A percentile compares a stretch with the other conserved stretches of the same genome.
Conservation (phyloP, 2,888 invertebrate species). For the Limnephilus rhombicus region DNA sequence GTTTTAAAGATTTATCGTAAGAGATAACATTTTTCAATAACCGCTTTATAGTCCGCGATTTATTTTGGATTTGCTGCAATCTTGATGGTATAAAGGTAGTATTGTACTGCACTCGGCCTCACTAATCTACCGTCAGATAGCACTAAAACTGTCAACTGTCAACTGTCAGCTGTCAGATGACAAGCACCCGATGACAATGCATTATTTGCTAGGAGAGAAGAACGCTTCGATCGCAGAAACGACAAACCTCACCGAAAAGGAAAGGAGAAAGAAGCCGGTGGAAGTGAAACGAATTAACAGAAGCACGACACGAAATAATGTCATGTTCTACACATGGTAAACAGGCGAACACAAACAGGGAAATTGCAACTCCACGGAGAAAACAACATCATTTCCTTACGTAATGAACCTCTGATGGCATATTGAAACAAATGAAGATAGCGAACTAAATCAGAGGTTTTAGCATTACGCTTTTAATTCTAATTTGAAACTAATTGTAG, state of each 20-base stretch:
- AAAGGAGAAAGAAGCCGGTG: slow-evolving; percentile 34
- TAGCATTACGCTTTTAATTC: not conserved
- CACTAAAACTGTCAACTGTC: not conserved
- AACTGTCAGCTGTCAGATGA: not conserved
- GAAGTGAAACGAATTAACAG: slow-evolving; percentile 39
- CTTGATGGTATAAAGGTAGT: not conserved
- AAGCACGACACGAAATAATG: slow-evolving; percentile 37
- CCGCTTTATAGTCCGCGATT: not conserved
- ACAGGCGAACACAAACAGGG: not conserved
- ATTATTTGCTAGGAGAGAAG: slow-evolving; percentile 21
- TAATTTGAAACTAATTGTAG: not conserved
- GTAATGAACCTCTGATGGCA: slow-evolving; percentile 5
- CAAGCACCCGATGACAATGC: slow-evolving; percentile 19
- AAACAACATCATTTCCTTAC: slow-evolving; percentile 11
- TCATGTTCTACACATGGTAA: slow-evolving; percentile 23
- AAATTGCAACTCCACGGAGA: slow-evolving; percentile 5
- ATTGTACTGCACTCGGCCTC: not conserved
- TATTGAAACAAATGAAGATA: not conserved
- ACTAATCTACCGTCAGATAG: not conserved
- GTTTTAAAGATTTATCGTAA: not conserved
- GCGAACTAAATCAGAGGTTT: slow-evolving; percentile 2
- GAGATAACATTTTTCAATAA: not conserved
- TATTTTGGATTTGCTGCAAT: not conserved
- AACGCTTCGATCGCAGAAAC: not conserved
- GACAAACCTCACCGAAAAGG: not conserved